A percentile compares a stretch with the other conserved stretches of the same genome.
These are phyloP conservation scores for Austrolebias charrua DNA, from an alignment of 2,797 vertebrate genomes.

Conservation along the genomic window DNA sequence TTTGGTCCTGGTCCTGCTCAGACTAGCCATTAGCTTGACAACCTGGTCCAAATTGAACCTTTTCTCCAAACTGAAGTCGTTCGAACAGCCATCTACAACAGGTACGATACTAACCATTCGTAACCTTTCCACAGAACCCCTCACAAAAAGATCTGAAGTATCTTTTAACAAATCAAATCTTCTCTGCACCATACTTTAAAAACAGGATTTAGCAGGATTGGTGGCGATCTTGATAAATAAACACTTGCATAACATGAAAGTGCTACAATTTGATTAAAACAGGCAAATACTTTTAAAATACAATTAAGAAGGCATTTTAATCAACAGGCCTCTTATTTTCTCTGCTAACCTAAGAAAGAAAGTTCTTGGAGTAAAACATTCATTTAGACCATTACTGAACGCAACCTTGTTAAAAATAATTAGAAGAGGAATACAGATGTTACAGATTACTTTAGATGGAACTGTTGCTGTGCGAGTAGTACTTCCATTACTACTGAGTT, in stretches of 20 bases:
- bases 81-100: background rate
- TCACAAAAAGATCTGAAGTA: background rate
- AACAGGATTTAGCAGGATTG: slow-evolving; percentile 12
- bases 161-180: slow-evolving; percentile 11
- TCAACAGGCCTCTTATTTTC: slow-evolving; percentile 16
- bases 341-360: slow-evolving; percentile 10
- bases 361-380: slow-evolving; percentile 35
- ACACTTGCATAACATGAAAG: slow-evolving; percentile 33
- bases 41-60: no score
- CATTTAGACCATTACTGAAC: slow-evolving; percentile 19
- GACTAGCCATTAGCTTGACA: no score
- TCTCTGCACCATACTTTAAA: slow-evolving; percentile 27
- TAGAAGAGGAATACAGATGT: slow-evolving; percentile 19
- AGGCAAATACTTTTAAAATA: slow-evolving; percentile 32
- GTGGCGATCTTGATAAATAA: background rate
- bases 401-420: slow-evolving; percentile 7
- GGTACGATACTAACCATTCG: background rate
- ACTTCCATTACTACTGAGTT: slow-evolving; percentile 39
- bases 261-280: slow-evolving; percentile 40
- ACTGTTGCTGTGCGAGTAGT: slow-evolving; percentile 24
- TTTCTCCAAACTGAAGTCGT: background rate
- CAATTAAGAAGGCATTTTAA: slow-evolving; percentile 27
- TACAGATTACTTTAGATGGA: no score
- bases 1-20: no score
- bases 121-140: background rate